These are phyloP conservation scores for Catharus ustulatus DNA, from an alignment of 2,797 vertebrate genomes.

Conservation along the genomic window DNA sequence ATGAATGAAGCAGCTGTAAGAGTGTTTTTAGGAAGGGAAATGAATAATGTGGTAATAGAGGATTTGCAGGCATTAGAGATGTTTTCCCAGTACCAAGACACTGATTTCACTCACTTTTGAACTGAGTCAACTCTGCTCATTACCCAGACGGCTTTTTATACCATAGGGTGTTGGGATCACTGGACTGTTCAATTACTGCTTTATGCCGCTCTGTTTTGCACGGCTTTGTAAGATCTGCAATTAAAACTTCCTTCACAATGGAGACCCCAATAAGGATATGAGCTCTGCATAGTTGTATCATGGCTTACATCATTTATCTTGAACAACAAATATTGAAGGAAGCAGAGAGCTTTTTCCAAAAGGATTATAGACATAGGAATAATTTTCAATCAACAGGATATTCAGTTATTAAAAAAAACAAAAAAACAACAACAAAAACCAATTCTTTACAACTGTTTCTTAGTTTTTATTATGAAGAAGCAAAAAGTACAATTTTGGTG, in stretches of 20 bases:
- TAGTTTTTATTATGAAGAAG: neutral
- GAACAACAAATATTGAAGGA: neutral
- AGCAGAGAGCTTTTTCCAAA: neutral
- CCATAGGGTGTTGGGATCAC: neutral
- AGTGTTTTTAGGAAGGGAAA: slow-evolving; percentile 5
- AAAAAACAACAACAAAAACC: neutral
- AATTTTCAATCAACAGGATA: neutral
- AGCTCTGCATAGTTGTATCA: neutral
- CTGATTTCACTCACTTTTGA: slow-evolving; percentile 39
- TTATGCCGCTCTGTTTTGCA: neutral
- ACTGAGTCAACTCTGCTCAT: neutral
- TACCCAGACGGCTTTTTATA: slow-evolving; percentile 25
- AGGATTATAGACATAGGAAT: neutral
- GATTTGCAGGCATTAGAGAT: neutral
- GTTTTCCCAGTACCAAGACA: neutral
- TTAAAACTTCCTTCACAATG: neutral
- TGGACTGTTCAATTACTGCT: slow-evolving; percentile 22
- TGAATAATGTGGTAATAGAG: slow-evolving; percentile 40
- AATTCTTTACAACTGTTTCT: neutral
- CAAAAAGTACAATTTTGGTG: neutral
- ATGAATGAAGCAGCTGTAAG: slow-evolving; percentile 57
- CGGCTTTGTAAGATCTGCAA: neutral
- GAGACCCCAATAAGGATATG: neutral
- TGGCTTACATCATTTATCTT: neutral
- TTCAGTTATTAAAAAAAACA: neutral